Evolutionary conservation across 2,113 vertebrate species (phyloP).

Genomic region (Marmota flaviventris): DNA sequence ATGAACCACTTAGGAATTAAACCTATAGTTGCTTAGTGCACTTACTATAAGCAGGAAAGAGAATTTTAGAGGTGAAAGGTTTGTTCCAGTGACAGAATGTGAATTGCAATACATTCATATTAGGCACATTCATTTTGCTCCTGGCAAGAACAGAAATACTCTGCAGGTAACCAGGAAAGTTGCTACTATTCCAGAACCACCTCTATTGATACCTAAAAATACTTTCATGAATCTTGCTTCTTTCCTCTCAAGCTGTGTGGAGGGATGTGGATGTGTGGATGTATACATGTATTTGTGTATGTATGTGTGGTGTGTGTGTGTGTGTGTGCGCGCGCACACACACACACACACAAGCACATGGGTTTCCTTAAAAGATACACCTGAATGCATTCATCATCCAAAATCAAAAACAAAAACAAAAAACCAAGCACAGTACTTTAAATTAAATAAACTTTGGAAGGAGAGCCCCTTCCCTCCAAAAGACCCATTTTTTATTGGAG

Average conservation of each 20-base stretch:
- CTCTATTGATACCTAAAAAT: background rate
- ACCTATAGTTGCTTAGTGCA: background rate
- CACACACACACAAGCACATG: fast-evolving
- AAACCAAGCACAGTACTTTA: background rate
- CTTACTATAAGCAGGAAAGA: background rate
- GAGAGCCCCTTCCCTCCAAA: background rate
- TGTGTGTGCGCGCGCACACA: background rate
- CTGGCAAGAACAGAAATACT: background rate
- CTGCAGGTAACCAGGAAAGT: background rate
- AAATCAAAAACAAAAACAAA: background rate
- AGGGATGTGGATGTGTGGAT: background rate
- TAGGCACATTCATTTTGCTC: background rate
- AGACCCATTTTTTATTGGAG: background rate
- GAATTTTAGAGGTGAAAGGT: slow-evolving; percentile 19
- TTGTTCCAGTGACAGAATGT: background rate
- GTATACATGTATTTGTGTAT: background rate
- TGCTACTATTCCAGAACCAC: background rate
- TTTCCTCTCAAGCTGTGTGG: background rate
- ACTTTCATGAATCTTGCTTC: too few species aligned
- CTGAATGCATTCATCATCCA: background rate
- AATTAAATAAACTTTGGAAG: slow-evolving; percentile 10
- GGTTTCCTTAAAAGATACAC: background rate
- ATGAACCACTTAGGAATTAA: background rate
- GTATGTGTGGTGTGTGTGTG: background rate
- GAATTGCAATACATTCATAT: background rate